Evolutionary conservation across 2,113 vertebrate species (phyloP), one percentile per base, ranked within the genome.

Genomic region (Scomber japonicus): DNA sequence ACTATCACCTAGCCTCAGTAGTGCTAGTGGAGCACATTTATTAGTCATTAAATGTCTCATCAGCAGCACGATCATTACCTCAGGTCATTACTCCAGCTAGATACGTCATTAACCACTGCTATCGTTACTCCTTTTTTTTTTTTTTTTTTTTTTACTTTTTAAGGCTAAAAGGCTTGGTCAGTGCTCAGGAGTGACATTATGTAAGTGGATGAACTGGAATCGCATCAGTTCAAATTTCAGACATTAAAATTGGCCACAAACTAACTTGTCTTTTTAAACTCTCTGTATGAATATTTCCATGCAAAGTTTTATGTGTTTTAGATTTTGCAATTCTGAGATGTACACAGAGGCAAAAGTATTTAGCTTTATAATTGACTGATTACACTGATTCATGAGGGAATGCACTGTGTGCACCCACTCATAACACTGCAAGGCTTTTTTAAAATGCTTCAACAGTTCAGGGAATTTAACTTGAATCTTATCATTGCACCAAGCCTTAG

Each of bases 21-120:
- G 80, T 45, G 14, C 67, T 70, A 79, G 69, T 24, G 4, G 71
- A 83, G 81, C 76, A 71, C 86, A 88, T 91, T 89, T 82, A 86
- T 88, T 89, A 86, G 45, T 81, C 89, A 88, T 91, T 90, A 91
- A 90, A 85, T 59, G 78, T 85, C 82, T 91, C 90, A 90, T 87
- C 80, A 76, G 69, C 80, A 40, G 80, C 17, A 0, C 69, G 48
- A 63, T 85, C 84, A 81, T 91, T 83, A 87, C 61, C 46, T 62
- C 89, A 70, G 84, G 68, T 88, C 89, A 84, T 91, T 91, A 88
- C 84, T 75, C 70, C 40, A 49, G 72, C 69, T n/a, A 71, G 66
- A 80, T 68, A 78, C 45, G 19, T 82, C 91, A 75, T 91, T 90
- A 89, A 68, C 76, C 64, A 75, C 65, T 0, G 67, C 75, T 40